These are phyloP conservation scores for Drosophila pruinosa DNA, from an alignment of 1,140 invertebrate species.

Conservation along the genomic window DNA sequence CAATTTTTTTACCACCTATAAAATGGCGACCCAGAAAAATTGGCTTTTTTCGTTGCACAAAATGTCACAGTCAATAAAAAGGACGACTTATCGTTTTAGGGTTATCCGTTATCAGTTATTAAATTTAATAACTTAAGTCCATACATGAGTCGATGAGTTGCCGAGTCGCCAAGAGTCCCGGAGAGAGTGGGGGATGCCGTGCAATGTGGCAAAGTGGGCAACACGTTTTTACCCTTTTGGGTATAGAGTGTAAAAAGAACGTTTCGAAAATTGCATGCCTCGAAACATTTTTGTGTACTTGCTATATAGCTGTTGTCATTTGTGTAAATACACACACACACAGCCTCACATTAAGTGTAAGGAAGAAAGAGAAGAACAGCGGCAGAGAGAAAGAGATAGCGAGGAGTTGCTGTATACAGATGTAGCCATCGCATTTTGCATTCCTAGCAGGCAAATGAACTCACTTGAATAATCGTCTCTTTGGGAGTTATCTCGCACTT, in stretches of 20 bases:
- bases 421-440: slow-evolving; percentile 44
- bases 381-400: neutral
- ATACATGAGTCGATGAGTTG: neutral
- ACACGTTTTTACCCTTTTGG: slow-evolving; percentile 20
- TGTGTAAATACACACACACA: slow-evolving; percentile 9
- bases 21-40: neutral
- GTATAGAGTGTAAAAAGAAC: slow-evolving; percentile 13
- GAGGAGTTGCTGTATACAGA: neutral
- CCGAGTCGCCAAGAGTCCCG: neutral
- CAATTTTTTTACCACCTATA: slow-evolving; percentile 1
- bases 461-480: slow-evolving; percentile 78
- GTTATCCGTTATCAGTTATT: slow-evolving; percentile 13
- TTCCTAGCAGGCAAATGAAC: slow-evolving; percentile 75
- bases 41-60: neutral
- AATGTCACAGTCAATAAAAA: slow-evolving; percentile 16
- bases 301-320: slow-evolving; percentile 22
- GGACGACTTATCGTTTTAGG: slow-evolving; percentile 5
- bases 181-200: neutral
- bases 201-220: neutral
- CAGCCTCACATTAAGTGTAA: neutral
- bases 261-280: slow-evolving; percentile 27
- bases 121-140: slow-evolving; percentile 27
- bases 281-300: slow-evolving; percentile 29
- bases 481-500: slow-evolving; percentile 79
- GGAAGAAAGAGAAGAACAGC: neutral